phyloP scores from a whole-genome alignment of 2,797 vertebrate species.

The Falco columbarius region DNA sequence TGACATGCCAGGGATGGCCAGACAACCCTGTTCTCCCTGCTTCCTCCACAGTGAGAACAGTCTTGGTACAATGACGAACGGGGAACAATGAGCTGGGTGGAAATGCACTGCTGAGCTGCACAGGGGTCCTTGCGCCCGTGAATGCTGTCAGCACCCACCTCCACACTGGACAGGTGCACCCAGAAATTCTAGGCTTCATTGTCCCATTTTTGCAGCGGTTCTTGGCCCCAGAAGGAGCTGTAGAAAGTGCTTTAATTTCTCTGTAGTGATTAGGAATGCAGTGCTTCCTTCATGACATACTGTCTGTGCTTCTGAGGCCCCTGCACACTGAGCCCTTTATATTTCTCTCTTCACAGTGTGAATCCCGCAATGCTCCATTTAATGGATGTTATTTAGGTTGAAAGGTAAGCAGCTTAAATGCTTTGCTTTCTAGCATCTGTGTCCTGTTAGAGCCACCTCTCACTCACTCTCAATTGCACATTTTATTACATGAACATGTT shows the following conservation, averaged over 20 bases:
- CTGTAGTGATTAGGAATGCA: background rate
- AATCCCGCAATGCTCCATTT: background rate
- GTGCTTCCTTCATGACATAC: background rate
- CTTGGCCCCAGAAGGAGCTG: background rate
- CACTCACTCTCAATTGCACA: background rate
- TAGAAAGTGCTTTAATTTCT: background rate
- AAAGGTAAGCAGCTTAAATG: slow-evolving; percentile 49
- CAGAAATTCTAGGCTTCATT: background rate
- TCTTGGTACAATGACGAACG: background rate
- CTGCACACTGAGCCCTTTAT: background rate
- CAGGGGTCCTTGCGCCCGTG: background rate
- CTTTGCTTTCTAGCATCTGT: slow-evolving; percentile 31
- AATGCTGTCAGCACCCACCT: background rate
- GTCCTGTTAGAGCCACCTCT: slow-evolving; percentile 15
- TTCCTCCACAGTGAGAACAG: background rate
- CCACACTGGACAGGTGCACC: background rate
- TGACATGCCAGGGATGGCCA: background rate
- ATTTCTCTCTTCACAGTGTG: background rate
- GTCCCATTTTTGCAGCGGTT: background rate
- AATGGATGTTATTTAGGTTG: slow-evolving; percentile 22
- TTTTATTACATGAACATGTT: slow-evolving; percentile 21
- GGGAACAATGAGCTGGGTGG: background rate
- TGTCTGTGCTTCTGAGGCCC: background rate
- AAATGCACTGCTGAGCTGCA: background rate
- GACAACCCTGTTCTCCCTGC: background rate